Evolutionary conservation across 2,888 invertebrate genomes (phyloP).

Genomic region (Temnothorax unifasciatus): DNA sequence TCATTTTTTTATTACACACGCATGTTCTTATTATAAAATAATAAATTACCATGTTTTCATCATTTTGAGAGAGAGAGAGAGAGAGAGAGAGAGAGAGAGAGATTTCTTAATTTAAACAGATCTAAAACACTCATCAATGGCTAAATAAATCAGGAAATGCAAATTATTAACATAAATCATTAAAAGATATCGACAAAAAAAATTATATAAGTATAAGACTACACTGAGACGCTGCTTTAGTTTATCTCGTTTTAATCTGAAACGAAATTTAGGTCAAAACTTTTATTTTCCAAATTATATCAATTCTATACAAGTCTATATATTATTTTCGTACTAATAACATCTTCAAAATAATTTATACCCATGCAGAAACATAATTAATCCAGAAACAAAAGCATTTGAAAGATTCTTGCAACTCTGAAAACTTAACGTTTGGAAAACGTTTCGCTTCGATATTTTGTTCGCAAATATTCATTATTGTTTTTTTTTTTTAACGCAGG

Average conservation of each 20-base stretch:
- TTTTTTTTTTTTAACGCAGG: conserved; percentile 58
- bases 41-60: background rate
- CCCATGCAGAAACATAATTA: conserved; percentile 11
- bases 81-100: background rate
- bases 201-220: background rate
- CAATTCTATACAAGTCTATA: background rate
- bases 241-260: background rate
- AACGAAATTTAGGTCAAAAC: background rate
- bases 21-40: background rate
- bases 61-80: background rate
- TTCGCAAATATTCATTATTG: conserved; percentile 47
- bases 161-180: background rate
- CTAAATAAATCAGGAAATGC: background rate
- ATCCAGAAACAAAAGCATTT: background rate
- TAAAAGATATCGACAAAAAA: background rate
- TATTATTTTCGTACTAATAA: background rate
- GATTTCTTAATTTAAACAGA: background rate
- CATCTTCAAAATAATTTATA: background rate
- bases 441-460: conserved; percentile 67
- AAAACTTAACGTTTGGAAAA: background rate
- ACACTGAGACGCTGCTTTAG: background rate
- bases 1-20: background rate
- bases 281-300: background rate
- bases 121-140: too few species aligned
- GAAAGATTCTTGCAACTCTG: background rate